phyloP scores from a whole-genome alignment of 2,888 invertebrate genomes.

The Dendrolimus houi region DNA sequence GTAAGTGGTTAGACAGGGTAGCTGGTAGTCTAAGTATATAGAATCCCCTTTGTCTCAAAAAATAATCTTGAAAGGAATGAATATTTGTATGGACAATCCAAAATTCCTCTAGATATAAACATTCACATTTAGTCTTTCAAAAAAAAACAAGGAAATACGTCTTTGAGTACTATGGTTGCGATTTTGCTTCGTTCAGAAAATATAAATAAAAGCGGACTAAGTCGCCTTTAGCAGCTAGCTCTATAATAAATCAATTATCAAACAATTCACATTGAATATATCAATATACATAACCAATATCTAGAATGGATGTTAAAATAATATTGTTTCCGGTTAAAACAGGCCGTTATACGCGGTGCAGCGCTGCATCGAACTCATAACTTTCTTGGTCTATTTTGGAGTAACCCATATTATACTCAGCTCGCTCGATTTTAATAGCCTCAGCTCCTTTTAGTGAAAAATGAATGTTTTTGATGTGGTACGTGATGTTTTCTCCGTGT shows the following conservation, averaged over 20 bases:
- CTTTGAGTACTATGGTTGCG: too few species aligned
- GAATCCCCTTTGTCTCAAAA: too few species aligned
- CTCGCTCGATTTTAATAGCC: neutral
- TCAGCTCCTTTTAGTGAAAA: neutral
- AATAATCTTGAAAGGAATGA: too few species aligned
- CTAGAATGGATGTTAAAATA: conserved; percentile 30
- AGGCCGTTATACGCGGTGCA: conserved; percentile 30
- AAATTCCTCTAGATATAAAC: too few species aligned
- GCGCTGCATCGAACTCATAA: conserved; percentile 72
- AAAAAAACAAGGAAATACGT: too few species aligned
- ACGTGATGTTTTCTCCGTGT: neutral
- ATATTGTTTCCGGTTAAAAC: conserved; percentile 49
- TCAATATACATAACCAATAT: conserved; percentile 24
- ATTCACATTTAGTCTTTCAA: too few species aligned
- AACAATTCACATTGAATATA: conserved; percentile 7
- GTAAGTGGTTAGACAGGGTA: too few species aligned
- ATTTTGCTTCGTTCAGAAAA: too few species aligned
- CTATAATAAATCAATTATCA: neutral
- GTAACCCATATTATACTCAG: conserved; percentile 36
- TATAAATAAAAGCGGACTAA: too few species aligned
- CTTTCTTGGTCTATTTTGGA: conserved; percentile 66
- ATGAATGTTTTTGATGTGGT: neutral
- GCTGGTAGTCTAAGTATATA: too few species aligned
- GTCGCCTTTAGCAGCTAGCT: too few species aligned
- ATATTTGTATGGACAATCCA: too few species aligned